Base-by-base conservation (phyloP, 2,888 invertebrate genomes). In the Lasiommata megera region DNA sequence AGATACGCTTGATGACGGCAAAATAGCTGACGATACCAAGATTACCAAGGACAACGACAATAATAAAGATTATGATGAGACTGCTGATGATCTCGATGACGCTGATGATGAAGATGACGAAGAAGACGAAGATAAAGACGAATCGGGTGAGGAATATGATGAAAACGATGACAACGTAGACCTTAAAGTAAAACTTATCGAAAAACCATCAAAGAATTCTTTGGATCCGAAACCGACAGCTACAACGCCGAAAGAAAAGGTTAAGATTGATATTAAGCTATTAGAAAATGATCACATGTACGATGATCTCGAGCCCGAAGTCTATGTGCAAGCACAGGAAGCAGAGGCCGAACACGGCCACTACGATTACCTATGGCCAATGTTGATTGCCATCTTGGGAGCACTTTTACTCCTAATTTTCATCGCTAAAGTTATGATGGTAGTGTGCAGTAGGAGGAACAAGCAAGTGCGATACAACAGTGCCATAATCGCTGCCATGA, bases 331-430 rank as follows among this genome's bases (percentile, higher is more conserved):
- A 74, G 73, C 83, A 69, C 72, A 83, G 67, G 69, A 85, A 64
- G 65, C 80, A 72, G 76, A 88, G 50, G 71, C 81, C 69, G 78
- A 89, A 65, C 92, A 91, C 69, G 78, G 80, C 51, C 82, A 70
- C 63, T 92, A 92, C 70, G 86, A 84, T 54, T 92, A 92, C 76
- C 69, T 93, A 61, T 91, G 93, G 85, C 93, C 93, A 38, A 88
- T 93, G 28, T 77, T 93, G 38, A 92, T 93, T 62, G 91, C 93
- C 46, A 82, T 93, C 58, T 77, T 93, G 40, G 90, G 93, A 51
- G 90, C 93, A 43, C 70, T 93, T 14, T 79, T 93, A 53, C 77
- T 93, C 17, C 82, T 94, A 14, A 69, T 93, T 64, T 84, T 84
- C 46, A 85, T 92, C 57, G 91, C 79, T 46, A 92, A 92, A 73